Evolutionary conservation across 2,113 vertebrate genomes (phyloP), one percentile per base, ranked within the genome.

Genomic region (Anguilla rostrata): DNA sequence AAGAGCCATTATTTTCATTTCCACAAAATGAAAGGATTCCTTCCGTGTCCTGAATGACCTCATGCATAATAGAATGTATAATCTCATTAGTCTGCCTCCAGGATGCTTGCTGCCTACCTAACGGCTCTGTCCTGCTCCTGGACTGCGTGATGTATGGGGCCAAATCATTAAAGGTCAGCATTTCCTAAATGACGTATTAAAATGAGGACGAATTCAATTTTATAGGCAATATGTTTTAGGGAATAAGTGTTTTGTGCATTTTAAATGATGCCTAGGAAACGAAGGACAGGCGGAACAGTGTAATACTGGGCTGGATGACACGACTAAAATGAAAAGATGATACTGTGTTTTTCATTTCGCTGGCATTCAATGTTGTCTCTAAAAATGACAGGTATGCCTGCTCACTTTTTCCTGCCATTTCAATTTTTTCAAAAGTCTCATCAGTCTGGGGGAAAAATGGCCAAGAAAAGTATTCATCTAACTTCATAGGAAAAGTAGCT

Each of bases 1-100:
- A 66, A 87, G 84, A n/a, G 16, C 60, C 82, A 84, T 87, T 87
- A 53, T 40, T 87, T 88, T 90, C 85, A 85, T 90, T 89, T 83
- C 83, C 78, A 40, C 86, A 86, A 87, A 79, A 86, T 46, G 39
- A 29, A 85, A 41, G 29, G 56, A 85, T 84, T 84, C 56, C 46
- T 78, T 46, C 80, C 12, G n/a, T 80, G 82, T 89, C 79, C 79
- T 83, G 57, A 78, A 79, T 90, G 83, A 86, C 81, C 79, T 75
- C 43, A 78, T 89, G 86, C 87, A 84, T 88, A 86, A 84, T 63
- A 84, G 85, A 56, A 86, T 53, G 49, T 89, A 49, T 86, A 57
- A 66, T 71, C 71, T 86, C 85, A 84, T 90, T 90, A 86, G 82
- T 18, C 84, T 84, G 86, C 81, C 88, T 39, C 9, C 49, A 85